Percentiles rank a stretch among this genome's conserved stretches.
phyloP scores from a whole-genome alignment of 2,113 vertebrate genomes.

The Pterocles burchelli region DNA sequence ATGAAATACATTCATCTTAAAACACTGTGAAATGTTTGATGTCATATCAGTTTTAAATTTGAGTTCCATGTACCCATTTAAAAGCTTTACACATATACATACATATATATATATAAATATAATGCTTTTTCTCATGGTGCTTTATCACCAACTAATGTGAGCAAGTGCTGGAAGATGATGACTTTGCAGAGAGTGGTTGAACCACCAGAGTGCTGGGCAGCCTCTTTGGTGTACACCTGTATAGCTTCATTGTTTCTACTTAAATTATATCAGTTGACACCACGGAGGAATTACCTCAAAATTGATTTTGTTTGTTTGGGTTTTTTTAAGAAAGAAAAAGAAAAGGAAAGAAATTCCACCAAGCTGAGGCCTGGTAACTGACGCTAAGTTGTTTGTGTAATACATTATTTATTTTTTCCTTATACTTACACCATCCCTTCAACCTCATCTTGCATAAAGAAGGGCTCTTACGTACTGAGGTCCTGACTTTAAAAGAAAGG shows the following conservation, averaged over 20 bases:
- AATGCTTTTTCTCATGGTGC: neutral
- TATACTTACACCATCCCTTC: neutral
- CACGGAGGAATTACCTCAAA: neutral
- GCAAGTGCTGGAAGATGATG: neutral
- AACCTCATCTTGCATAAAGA: neutral
- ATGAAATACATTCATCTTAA: neutral
- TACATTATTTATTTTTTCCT: neutral
- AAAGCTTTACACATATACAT: neutral
- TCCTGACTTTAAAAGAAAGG: neutral
- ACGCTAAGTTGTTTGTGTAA: neutral
- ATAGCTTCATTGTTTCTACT: neutral
- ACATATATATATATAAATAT: neutral
- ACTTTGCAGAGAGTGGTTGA: neutral
- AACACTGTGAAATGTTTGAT: neutral
- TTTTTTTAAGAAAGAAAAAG: neutral
- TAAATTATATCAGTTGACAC: neutral
- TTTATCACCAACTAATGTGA: neutral
- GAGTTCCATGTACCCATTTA: neutral
- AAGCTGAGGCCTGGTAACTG: neutral
- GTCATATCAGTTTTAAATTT: neutral
- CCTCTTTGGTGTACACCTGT: neutral
- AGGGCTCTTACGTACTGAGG: neutral
- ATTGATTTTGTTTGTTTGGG: neutral
- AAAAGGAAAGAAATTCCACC: neutral
- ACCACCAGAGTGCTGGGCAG: neutral